Evolutionary conservation across 1,140 invertebrate species (phyloP), one percentile per base, ranked within the genome.

Genomic region (Listronotus bonariensis): DNA sequence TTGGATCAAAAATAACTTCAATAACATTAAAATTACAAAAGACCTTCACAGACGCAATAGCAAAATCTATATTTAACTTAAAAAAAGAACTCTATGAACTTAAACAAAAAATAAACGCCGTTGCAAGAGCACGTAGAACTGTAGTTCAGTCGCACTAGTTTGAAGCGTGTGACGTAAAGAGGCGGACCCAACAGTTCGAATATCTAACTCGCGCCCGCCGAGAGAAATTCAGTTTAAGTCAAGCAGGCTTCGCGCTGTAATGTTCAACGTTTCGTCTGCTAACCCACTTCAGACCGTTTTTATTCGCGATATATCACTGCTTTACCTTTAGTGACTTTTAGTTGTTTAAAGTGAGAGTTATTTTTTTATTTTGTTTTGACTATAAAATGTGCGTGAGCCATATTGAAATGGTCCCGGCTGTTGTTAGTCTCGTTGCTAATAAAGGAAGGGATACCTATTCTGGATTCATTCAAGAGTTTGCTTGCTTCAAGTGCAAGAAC

Each of bases 381-480:
- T 45, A 31, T 38, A 70, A 38, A 54, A 78, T 78, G 77, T 78
- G 77, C 54, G 75, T 77, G 40, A 76, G 74, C 66, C 73, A 74
- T 64, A 53, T 72, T 36, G 69, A 69, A 46, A 77, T 78, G 76
- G 75, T 78, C 6, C 77, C 77, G 20, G 73, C 74, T 43, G 74
- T 77, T 65, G 72, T 77, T 49, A 77, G 76, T 67, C 71, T 76
- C n/a, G 76, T 78, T 10, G 69, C 76, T 3, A 72, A 65, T 34
- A 78, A 78, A 63, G 77, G 77, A 58, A 74, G 76, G 51, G 75
- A 77, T 61, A 74, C 71, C 41, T 77, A 78, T 61, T 64, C 72
- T n/a, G 75, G 72, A 64, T 72, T 78, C 49, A 73, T 78, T n/a
- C 74, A 75, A 14, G 77, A 77, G 54, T 69, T 78, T 38, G 63